Base-by-base conservation (phyloP, 2,888 invertebrate genomes). In the Mellilla xanthometata region DNA sequence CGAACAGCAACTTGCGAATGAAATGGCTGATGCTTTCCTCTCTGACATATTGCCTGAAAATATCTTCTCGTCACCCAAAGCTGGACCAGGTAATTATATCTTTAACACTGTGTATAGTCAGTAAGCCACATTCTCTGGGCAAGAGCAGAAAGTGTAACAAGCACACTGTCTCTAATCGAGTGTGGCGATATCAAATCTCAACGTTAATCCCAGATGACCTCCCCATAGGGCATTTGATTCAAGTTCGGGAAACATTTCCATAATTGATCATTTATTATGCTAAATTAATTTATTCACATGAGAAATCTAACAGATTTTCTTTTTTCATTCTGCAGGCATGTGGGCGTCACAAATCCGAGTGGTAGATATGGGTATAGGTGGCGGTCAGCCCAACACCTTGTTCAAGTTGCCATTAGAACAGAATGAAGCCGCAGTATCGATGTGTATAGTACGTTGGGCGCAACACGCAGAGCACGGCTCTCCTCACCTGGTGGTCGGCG, bases 1-100 rank as follows among this genome's bases (percentile, higher is more conserved):
- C 57, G 99, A 99, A 72, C 95, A 96, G 54, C 97, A 98, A 62
- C 89, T 99, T 39, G 99, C 99, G 0, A 95, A 95, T 59, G 98
- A 99, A 91, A 97, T 99, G 95, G 99, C 99, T 0, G 97, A 98
- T 64, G 97, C 98, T 4, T 98, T 99, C 66, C 91, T 99, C 1
- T 96, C 96, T 42, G 99, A 99, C 78, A 95, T 98, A 52, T 87
- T 99, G 2, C 97, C 99, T 1, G 99, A 99, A 85, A 95, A 95
- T 66, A 90, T 95, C 0, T 99, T 99, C 81, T 97, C 99, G 0
- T 96, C 99, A 0, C 98, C 99, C 0, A 97, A 99, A 85, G 99
- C 99, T 9, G 99, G 99, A 60, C 80, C 92, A 85, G 90, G 90
- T 90, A 62, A 39, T 19, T 34, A 22, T 19, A 24, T 19, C 6